These are phyloP conservation scores for Phrynocephalus guinanensis DNA, from an alignment of 2,797 vertebrate species.

Conservation along the genomic window DNA sequence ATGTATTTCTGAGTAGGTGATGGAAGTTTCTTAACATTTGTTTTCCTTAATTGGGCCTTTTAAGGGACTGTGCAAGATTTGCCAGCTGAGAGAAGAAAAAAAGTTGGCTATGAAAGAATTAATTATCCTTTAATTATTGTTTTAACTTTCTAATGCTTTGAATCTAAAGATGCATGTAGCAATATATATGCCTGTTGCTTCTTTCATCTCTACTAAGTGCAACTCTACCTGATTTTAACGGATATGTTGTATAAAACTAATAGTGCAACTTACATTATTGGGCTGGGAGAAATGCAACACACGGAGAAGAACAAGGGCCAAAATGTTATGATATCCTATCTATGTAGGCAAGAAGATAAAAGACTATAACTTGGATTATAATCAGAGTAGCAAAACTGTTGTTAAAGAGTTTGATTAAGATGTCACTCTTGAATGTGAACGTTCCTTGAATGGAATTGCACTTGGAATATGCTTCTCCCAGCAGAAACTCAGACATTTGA, in stretches of 20 bases:
- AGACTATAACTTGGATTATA: not conserved
- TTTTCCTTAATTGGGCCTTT: slow-evolving; percentile 74
- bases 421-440: not conserved
- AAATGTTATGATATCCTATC: not conserved
- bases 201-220: slow-evolving; percentile 48
- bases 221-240: slow-evolving; percentile 40
- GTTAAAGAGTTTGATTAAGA: not conserved
- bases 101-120: slow-evolving; percentile 61
- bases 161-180: slow-evolving; percentile 47
- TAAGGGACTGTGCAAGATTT: slow-evolving; percentile 63
- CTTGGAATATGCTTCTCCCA: not conserved
- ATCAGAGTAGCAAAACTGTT: not conserved
- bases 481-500: not conserved
- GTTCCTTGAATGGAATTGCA: not conserved
- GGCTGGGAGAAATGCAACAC: not conserved
- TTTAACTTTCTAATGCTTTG: slow-evolving; percentile 63
- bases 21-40: slow-evolving; percentile 74
- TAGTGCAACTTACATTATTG: not conserved
- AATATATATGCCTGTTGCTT: slow-evolving; percentile 57
- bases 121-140: slow-evolving; percentile 68
- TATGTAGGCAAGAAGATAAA: not conserved
- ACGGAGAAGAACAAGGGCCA: not conserved
- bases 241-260: slow-evolving; percentile 20
- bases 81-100: slow-evolving; percentile 56
- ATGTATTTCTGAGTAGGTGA: slow-evolving; percentile 66